These are phyloP conservation scores for Drosophila crucigera DNA, from an alignment of 2,888 invertebrate species.

Conservation along the genomic window DNA sequence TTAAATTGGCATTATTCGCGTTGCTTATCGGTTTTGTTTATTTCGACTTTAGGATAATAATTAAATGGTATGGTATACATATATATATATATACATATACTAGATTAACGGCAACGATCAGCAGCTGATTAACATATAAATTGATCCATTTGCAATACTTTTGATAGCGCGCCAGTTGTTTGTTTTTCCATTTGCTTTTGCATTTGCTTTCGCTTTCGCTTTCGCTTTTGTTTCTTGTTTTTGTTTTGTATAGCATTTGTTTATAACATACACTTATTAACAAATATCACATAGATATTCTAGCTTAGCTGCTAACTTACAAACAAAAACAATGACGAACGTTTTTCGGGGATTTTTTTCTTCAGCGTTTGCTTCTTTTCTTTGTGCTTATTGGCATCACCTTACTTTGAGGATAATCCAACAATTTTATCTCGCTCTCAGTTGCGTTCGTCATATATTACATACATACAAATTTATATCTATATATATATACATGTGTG, in stretches of 20 bases:
- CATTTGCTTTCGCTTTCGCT: background rate
- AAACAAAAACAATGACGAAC: constrained; percentile 47
- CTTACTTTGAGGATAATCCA: constrained; percentile 12
- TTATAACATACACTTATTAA: constrained; percentile 80
- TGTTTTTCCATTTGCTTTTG: background rate
- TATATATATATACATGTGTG: background rate
- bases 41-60: constrained; percentile 40
- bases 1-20: constrained; percentile 38
- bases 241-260: constrained; percentile 57
- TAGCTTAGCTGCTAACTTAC: constrained; percentile 59
- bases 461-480: background rate
- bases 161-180: constrained; percentile 37
- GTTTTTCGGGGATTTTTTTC: background rate
- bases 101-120: constrained; percentile 56
- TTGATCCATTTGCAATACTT: constrained; percentile 59
- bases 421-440: constrained; percentile 6
- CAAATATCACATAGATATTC: constrained; percentile 84
- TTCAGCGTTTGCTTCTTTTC: background rate
- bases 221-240: constrained; percentile 12
- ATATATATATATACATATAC: constrained; percentile 11
- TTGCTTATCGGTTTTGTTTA: constrained; percentile 51
- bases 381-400: background rate
- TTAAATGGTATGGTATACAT: constrained; percentile 24
- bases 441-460: constrained; percentile 21
- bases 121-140: constrained; percentile 42